Conservation (phyloP, 2,888 invertebrate species). For the Eupeodes latifasciatus region DNA sequence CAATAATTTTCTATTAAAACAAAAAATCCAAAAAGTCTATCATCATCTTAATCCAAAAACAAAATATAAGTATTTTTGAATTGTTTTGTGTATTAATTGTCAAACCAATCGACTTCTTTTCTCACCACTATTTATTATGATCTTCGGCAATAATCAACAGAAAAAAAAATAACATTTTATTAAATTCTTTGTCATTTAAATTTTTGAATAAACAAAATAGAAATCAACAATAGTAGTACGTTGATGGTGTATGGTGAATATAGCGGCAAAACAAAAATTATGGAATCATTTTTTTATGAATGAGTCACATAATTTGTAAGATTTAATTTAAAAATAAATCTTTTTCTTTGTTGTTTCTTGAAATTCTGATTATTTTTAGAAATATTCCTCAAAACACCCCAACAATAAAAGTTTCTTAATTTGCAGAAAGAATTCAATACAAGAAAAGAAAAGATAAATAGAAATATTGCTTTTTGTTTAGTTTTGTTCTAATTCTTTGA, state of each 20-base stretch:
- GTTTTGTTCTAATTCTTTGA: constrained; percentile 25
- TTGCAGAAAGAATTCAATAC: constrained; percentile 39
- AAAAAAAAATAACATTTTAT: constrained; percentile 43
- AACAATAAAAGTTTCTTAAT: constrained; percentile 38
- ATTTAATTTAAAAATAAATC: constrained; percentile 61
- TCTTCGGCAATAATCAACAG: constrained; percentile 25
- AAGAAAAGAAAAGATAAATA: constrained; percentile 18
- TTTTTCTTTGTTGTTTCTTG: constrained; percentile 29
- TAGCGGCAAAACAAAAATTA: background rate
- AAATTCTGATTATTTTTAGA: constrained; percentile 53
- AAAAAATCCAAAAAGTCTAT: constrained; percentile 37
- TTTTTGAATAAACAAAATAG: constrained; percentile 33
- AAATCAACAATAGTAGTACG: constrained; percentile 57
- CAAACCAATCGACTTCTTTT: constrained; percentile 50
- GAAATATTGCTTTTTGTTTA: background rate
- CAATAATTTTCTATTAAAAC: constrained; percentile 18
- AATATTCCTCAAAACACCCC: constrained; percentile 34
- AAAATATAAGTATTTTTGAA: constrained; percentile 38
- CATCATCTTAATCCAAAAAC: constrained; percentile 32
- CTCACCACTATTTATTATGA: background rate
- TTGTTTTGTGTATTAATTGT: constrained; percentile 57
- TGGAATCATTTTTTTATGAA: constrained; percentile 63
- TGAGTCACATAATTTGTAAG: constrained; percentile 69
- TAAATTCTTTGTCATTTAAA: constrained; percentile 55
- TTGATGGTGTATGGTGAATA: background rate